phyloP scores from a whole-genome alignment of 2,113 vertebrate species.

The Thamnophis sirtalis region DNA sequence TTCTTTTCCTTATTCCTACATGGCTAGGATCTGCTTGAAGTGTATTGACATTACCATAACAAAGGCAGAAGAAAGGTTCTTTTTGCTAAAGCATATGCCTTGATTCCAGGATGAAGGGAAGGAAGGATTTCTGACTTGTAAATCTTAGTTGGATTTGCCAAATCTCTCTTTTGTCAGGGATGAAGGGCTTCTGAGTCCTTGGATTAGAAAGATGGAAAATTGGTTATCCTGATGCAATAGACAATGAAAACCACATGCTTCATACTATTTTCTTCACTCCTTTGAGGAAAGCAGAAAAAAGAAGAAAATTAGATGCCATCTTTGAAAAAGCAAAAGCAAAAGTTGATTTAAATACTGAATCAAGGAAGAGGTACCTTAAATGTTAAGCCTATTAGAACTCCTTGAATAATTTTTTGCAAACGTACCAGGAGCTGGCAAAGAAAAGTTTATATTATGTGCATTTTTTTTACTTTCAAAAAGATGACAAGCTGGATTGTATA shows the following conservation, averaged over 20 bases:
- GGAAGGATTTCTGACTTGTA: background rate
- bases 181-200: background rate
- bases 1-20: background rate
- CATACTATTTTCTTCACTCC: background rate
- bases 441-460: background rate
- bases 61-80: background rate
- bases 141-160: background rate
- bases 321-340: background rate
- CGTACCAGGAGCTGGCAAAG: background rate
- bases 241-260: background rate
- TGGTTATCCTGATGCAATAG: background rate
- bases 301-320: background rate
- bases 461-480: background rate
- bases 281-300: background rate
- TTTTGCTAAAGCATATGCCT: background rate
- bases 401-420: background rate
- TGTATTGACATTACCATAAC: background rate
- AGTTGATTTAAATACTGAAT: background rate
- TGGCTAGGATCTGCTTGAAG: background rate
- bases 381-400: background rate
- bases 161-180: background rate
- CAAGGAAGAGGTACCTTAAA: background rate
- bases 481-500: background rate
- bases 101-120: background rate
- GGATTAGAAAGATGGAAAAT: background rate